Evolutionary conservation across 2,888 invertebrate genomes (phyloP), one percentile per base, ranked within the genome.

Genomic region (Caprella mutica): DNA sequence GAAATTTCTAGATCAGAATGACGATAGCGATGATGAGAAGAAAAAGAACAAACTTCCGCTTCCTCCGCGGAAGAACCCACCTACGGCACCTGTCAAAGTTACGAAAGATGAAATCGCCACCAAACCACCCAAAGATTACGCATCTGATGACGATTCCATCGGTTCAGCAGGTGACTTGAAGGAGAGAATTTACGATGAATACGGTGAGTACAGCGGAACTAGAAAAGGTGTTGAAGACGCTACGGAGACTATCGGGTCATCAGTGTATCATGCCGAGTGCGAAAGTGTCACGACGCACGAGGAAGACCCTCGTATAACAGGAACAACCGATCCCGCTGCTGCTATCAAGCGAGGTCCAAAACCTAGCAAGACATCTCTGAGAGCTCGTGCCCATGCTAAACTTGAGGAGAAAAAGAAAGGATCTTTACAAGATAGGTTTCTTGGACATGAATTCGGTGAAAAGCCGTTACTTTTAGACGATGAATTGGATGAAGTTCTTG

Each of bases 371-470:
- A 55, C 64, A n/a, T 59, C 60, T 19, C 50, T 64, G 50, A 55
- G 64, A 29, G 64, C 64, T n/a, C 55, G 60, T n/a, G 64, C 64
- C n/a, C 51, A 55, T 27, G 64, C 64, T 24, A 52, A 59, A 5
- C 55, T 55, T 38, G 64, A 64, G 42, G 64, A 64, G 54, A 64
- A 40, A 33, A 35, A 46, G 26, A 50, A 55, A 9, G 72, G 72
- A 55, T 66, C 70, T 21, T 30, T 30, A 9, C 60, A 54, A 24
- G 65, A 65, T 48, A 50, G 56, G 21, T 80, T 85, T 61, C 80
- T 85, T 5, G 81, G 85, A 0, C 85, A 85, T 70, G 82, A 82
- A 66, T 84, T 84, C 67, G 86, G 85, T 1, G 84, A 84, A 62
- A 80, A 80, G 66, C 86, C 86, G 1, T 71, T 87, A 38, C 71